Evolutionary conservation across 2,113 vertebrate species (phyloP).

Genomic region (Oncorhynchus mykiss): DNA sequence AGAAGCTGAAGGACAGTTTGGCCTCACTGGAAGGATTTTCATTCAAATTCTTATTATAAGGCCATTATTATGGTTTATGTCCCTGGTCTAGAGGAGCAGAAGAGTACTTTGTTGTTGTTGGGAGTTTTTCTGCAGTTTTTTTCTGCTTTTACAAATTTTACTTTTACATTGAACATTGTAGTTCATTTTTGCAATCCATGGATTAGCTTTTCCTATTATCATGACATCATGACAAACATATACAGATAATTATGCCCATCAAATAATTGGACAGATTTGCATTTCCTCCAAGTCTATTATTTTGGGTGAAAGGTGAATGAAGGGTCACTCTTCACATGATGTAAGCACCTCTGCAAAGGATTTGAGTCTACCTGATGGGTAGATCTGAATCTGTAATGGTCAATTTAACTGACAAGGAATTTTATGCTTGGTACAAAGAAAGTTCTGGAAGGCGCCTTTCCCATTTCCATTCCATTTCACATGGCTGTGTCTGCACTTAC

Average conservation of each 20-base stretch:
- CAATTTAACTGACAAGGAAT: constrained; percentile 14
- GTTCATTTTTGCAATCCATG: no score
- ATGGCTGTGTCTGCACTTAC: constrained; percentile 21
- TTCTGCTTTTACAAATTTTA: no score
- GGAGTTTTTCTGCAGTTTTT: no score
- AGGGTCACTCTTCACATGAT: not conserved
- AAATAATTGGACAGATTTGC: not conserved
- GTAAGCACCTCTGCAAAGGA: not conserved
- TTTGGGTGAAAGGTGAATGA: not conserved
- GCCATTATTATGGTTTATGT: no score
- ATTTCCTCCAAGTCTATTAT: not conserved
- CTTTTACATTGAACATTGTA: no score
- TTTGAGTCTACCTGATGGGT: not conserved
- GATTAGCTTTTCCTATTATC: no score
- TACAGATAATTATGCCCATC: not conserved
- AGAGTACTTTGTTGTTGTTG: no score
- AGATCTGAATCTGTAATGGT: not conserved
- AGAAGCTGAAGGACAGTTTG: not conserved
- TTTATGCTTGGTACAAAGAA: constrained; percentile 1
- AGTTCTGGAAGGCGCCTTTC: constrained; percentile 1
- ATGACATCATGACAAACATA: not conserved
- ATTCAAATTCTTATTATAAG: no score
- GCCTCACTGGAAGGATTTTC: no score
- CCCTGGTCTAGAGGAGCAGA: no score
- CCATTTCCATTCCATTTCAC: constrained; percentile 2